phyloP scores from a whole-genome alignment of 2,797 vertebrate genomes.

The Gymnocypris eckloni region DNA sequence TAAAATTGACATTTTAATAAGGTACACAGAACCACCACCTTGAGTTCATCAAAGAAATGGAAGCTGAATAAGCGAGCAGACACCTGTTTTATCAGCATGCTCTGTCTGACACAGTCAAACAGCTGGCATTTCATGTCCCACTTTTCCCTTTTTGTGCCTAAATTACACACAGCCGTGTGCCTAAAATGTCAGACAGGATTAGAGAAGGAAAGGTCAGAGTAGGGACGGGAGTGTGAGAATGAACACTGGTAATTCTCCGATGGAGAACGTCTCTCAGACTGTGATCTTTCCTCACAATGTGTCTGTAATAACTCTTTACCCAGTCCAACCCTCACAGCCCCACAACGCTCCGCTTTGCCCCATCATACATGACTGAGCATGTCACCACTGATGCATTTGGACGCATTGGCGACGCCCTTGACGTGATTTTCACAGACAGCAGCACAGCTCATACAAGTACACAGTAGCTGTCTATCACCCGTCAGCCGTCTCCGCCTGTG shows the following conservation, averaged over 20 bases:
- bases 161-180: conserved; percentile 49
- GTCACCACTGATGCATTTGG: conserved; percentile 41
- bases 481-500: neutral
- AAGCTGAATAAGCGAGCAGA: conserved; percentile 26
- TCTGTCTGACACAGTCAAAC: conserved; percentile 40
- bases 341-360: neutral
- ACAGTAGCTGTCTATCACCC: conserved; percentile 43
- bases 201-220: conserved; percentile 58
- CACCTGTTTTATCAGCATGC: conserved; percentile 33
- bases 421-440: conserved; percentile 53
- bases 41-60: conserved; percentile 32
- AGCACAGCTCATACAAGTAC: neutral
- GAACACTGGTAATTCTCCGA: conserved; percentile 38
- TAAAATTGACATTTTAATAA: conserved; percentile 44
- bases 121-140: conserved; percentile 46
- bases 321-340: conserved; percentile 25
- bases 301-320: conserved; percentile 16
- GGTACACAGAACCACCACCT: neutral
- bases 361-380: conserved; percentile 25
- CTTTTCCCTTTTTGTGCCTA: conserved; percentile 52
- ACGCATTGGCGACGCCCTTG: conserved; percentile 36
- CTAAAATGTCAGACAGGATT: conserved; percentile 62
- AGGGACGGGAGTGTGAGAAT: conserved; percentile 47
- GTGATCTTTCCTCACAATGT: neutral
- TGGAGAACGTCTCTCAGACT: conserved; percentile 3